Evolutionary conservation across 2,113 vertebrate genomes (phyloP).

Genomic region (Notarius lentiginosus): DNA sequence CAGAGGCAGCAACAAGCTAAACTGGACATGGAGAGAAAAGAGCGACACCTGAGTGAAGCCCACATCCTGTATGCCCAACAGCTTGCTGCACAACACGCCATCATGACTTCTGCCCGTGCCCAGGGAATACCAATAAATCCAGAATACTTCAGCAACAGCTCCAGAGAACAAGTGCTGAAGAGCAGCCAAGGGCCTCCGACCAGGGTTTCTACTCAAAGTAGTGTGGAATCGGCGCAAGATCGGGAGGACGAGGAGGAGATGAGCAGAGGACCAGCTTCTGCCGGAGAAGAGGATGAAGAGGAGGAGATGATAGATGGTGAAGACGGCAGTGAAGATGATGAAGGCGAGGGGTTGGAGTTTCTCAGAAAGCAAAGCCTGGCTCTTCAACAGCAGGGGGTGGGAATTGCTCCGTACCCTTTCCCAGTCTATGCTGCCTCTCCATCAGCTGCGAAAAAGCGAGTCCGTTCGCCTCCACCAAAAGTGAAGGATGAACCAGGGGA

Average conservation of each 20-base stretch:
- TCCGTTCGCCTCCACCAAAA: constrained; percentile 59
- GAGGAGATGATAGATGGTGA: constrained; percentile 66
- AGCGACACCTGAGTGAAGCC: constrained; percentile 81
- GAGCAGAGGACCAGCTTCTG: constrained; percentile 62
- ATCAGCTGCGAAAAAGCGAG: constrained; percentile 56
- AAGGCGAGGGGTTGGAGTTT: constrained; percentile 69
- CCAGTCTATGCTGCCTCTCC: constrained; percentile 61
- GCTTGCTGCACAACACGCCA: constrained; percentile 73
- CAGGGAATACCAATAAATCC: constrained; percentile 62
- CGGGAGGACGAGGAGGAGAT: constrained; percentile 64
- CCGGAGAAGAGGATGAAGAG: constrained; percentile 67
- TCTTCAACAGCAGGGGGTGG: constrained; percentile 65
- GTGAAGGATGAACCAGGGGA: constrained; percentile 81
- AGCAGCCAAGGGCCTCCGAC: constrained; percentile 52
- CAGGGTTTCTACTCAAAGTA: constrained; percentile 64
- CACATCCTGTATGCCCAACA: constrained; percentile 85
- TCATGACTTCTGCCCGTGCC: constrained; percentile 72
- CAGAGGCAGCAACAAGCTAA: constrained; percentile 83
- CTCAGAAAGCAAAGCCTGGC: constrained; percentile 75
- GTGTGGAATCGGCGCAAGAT: constrained; percentile 71
- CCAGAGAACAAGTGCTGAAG: constrained; percentile 56
- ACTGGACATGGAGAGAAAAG: constrained; percentile 84
- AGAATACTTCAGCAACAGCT: constrained; percentile 67
- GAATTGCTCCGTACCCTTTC: constrained; percentile 61
- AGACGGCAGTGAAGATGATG: constrained; percentile 68